These are phyloP conservation scores for Decapterus maruadsi DNA, from an alignment of 2,797 vertebrate species.

Conservation along the genomic window DNA sequence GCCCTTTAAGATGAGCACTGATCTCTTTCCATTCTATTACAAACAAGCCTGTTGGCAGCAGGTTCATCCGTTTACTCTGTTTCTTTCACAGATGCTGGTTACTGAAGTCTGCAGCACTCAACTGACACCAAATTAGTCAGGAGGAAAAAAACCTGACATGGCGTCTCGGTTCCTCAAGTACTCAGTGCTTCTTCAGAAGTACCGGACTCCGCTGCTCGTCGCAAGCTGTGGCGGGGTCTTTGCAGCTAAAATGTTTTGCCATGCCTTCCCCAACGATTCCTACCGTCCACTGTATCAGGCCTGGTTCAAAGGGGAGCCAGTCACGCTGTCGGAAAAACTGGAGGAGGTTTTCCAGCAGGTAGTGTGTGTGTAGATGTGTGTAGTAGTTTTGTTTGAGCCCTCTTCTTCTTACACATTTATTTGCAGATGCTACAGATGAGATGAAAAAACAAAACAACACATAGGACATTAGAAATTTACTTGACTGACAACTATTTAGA, in stretches of 20 bases:
- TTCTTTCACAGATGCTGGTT: slow-evolving; percentile 57
- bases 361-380: not conserved
- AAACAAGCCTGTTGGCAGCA: not conserved
- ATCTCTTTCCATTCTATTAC: not conserved
- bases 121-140: not conserved
- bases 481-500: not conserved
- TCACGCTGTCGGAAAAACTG: slow-evolving; percentile 85
- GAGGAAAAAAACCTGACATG: slow-evolving; percentile 61
- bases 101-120: slow-evolving; percentile 32
- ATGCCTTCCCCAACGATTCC: slow-evolving; percentile 87
- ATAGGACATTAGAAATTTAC: not conserved
- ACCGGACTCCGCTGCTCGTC: slow-evolving; percentile 86
- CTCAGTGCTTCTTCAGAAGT: slow-evolving; percentile 86
- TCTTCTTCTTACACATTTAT: not conserved
- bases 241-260: slow-evolving; percentile 88
- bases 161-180: slow-evolving; percentile 75
- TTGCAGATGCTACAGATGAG: not conserved
- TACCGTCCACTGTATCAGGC: slow-evolving; percentile 91
- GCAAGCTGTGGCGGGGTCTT: slow-evolving; percentile 90
- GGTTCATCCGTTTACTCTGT: not conserved
- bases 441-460: not conserved
- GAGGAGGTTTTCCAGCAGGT: slow-evolving; percentile 86
- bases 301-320: slow-evolving; percentile 89
- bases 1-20: not conserved
- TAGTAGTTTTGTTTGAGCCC: not conserved